Base-by-base conservation (phyloP, 2,113 vertebrate species). In the Cromileptes altivelis region DNA sequence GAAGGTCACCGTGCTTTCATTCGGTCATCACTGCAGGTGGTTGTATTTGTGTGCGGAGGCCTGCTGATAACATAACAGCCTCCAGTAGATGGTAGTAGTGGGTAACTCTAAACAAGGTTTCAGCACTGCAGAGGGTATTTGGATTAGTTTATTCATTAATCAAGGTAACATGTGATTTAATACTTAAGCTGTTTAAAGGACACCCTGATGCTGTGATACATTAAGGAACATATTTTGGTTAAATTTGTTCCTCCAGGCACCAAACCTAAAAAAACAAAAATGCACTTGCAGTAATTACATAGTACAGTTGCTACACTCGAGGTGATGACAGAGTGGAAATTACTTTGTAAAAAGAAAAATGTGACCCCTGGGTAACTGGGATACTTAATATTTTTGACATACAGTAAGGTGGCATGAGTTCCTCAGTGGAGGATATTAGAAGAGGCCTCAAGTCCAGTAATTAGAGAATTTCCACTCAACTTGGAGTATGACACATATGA, bases 61-160 rank as follows among this genome's bases (percentile, higher is more conserved):
- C 4, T 15, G 49, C 42, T 21, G 64, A 72, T 18, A 30, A 55
- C 18, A 14, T 17, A 21, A 4, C 14, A 17, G 17, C 5, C 10
- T 79, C 88, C 94, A 92, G 91, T 78, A 94, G 94, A 85, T 94
- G 94, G 94, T 82, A 83, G 85, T 93, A 90, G 91, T 86, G 81
- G 75, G 91, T 82, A 93, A 85, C 58, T 56, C 25, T 75, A 19
- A 56, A 15, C 13, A 19, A 57, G 21, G 0, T 21, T 33, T 19
- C 23, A 67, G 58, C 23, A 40, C 37, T 76, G 72, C 52, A 76
- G 45, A 47, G 27, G 40, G 30, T 5, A 4, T 63, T 63, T 71
- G 1, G 23, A 50, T 37, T 42, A 55, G 19, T 72, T 70, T 23
- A 67, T 61, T 42, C 19, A 69, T 58, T 78, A 55, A 37, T 70